These are phyloP conservation scores for Vannuccia rotundouncinata DNA, from an alignment of 2,888 invertebrate genomes.

Conservation along the genomic window DNA sequence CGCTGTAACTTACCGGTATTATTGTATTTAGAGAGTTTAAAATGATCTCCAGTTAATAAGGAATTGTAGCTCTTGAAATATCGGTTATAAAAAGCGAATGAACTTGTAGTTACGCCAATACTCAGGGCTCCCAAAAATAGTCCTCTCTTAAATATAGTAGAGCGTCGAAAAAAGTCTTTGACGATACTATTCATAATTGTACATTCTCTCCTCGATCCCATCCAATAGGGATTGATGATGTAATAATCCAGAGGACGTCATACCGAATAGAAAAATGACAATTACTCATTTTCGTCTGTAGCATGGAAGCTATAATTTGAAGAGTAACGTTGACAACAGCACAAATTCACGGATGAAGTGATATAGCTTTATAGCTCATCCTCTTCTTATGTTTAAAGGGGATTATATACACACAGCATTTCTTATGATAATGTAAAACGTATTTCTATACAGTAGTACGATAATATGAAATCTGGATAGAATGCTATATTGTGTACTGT, in stretches of 20 bases:
- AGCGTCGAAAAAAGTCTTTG: not conserved
- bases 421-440: no score
- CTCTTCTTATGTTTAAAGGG: no score
- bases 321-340: no score
- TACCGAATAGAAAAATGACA: not conserved
- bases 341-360: no score
- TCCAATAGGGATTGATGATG: not conserved
- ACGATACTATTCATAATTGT: conserved; percentile 10
- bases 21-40: not conserved
- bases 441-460: no score
- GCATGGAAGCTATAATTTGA: no score
- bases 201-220: not conserved
- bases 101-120: not conserved
- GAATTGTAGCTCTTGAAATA: no score
- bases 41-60: no score
- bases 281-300: not conserved
- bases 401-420: no score
- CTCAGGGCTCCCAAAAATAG: not conserved
- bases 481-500: no score
- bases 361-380: no score
- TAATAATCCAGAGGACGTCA: not conserved
- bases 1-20: not conserved
- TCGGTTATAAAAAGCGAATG: not conserved
- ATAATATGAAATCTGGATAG: no score
- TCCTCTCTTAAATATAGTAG: not conserved